A percentile compares a stretch with the other conserved stretches of the same genome.
phyloP scores from a whole-genome alignment of 2,888 invertebrate genomes.

The Choreutis nemorana region DNA sequence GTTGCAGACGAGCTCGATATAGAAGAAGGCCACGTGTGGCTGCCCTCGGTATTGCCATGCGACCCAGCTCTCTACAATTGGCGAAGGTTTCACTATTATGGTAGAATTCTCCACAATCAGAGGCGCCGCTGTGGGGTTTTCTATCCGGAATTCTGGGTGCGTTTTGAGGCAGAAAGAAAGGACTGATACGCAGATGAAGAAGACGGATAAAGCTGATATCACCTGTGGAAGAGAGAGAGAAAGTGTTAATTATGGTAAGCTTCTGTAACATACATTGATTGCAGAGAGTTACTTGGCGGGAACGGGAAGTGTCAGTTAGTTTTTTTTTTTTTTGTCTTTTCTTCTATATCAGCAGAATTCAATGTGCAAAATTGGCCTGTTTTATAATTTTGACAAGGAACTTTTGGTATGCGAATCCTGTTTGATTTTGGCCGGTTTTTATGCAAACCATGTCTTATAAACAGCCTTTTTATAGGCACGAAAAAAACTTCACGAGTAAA shows the following conservation, averaged over 20 bases:
- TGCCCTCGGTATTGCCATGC: conserved; percentile 64
- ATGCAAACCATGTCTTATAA: conserved; percentile 15
- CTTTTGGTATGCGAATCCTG: not conserved
- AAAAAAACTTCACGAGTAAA: no score
- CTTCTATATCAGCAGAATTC: no score
- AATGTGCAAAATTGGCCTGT: not conserved
- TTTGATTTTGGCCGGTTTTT: conserved; percentile 2
- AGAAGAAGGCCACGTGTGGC: conserved; percentile 83
- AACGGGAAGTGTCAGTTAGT: no score
- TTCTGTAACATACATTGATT: no score
- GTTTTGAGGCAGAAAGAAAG: conserved; percentile 97
- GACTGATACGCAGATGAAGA: conserved; percentile 96
- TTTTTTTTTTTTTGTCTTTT: no score
- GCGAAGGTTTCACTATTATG: conserved; percentile 14
- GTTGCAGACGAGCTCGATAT: conserved; percentile 92
- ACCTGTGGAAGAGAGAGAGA: conserved; percentile 67
- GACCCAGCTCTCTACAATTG: conserved; percentile 20
- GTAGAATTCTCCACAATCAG: conserved; percentile 16
- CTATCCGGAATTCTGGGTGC: conserved; percentile 84
- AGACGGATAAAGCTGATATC: conserved; percentile 90
- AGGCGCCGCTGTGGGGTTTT: conserved; percentile 22
- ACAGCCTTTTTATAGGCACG: no score
- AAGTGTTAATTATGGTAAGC: conserved; percentile 4
- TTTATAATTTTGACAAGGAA: no score
- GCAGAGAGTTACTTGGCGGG: not conserved